Conservation (phyloP, 2,888 invertebrate species). For the Volucella zonaria region DNA sequence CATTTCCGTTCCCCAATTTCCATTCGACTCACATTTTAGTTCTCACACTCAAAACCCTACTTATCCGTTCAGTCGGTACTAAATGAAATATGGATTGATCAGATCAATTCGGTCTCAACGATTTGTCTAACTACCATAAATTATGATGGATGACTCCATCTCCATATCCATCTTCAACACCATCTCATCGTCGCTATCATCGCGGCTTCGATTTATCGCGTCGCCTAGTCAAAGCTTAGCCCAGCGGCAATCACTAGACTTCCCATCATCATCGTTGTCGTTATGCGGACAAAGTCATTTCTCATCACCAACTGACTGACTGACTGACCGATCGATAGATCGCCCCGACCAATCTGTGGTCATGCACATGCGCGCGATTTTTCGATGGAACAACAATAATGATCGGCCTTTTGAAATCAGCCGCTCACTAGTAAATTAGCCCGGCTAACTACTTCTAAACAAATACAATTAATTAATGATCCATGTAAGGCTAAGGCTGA, state of each 20-base stretch:
- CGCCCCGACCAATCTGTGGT: conserved; percentile 38
- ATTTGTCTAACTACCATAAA: conserved; percentile 68
- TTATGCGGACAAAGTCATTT: conserved; percentile 41
- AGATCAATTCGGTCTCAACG: conserved; percentile 45
- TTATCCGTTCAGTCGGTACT: neutral
- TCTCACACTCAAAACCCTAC: conserved; percentile 41
- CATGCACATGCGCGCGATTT: conserved; percentile 42
- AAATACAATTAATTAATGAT: conserved; percentile 77
- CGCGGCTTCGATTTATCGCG: conserved; percentile 50
- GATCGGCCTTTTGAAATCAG: conserved; percentile 52
- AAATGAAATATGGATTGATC: conserved; percentile 44
- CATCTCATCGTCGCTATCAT: conserved; percentile 16
- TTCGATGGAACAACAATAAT: conserved; percentile 41
- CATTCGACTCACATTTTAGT: conserved; percentile 35
- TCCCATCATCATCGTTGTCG: neutral
- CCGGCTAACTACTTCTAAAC: conserved; percentile 75
- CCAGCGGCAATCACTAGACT: conserved; percentile 18
- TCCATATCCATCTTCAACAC: neutral
- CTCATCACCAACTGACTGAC: conserved; percentile 12
- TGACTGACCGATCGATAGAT: too few species aligned
- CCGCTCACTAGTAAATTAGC: conserved; percentile 69
- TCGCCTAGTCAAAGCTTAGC: conserved; percentile 47
- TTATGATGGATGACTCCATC: conserved; percentile 62
- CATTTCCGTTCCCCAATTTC: conserved; percentile 16
- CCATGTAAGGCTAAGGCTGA: conserved; percentile 50